Evolutionary conservation across 2,888 invertebrate species (phyloP).

Genomic region (Cantharis rustica): DNA sequence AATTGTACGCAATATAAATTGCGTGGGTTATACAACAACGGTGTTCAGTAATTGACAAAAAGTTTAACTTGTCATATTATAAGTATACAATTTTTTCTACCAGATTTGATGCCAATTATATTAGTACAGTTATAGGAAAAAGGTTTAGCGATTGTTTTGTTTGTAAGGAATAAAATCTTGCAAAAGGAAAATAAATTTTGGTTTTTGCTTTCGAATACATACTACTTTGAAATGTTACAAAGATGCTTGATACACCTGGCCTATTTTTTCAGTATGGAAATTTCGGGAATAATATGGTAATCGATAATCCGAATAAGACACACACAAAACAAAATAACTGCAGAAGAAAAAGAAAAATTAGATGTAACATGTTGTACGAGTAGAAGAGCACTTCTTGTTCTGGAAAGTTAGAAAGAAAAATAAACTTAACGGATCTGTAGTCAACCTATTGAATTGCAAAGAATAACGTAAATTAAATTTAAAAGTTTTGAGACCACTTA

Average conservation of each 20-base stretch:
- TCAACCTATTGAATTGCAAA: neutral
- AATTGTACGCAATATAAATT: no score
- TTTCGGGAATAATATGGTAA: neutral
- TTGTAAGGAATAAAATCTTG: neutral
- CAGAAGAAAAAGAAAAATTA: neutral
- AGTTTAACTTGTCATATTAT: no score
- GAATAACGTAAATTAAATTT: neutral
- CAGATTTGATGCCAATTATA: neutral
- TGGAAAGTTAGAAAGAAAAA: neutral
- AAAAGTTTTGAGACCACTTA: neutral
- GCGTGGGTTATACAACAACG: no score
- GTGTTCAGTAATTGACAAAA: no score
- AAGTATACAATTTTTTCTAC: no score
- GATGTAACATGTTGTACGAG: neutral
- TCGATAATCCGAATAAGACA: neutral
- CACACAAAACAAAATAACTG: neutral
- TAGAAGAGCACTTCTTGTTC: neutral
- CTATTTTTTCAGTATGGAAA: neutral
- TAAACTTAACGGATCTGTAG: neutral
- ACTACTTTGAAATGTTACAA: neutral
- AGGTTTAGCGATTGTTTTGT: neutral
- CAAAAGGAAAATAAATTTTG: neutral
- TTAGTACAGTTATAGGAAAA: neutral
- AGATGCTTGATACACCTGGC: neutral
- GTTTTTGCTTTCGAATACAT: neutral